A percentile compares a stretch with the other conserved stretches of the same genome.
Conservation (phyloP, 2,113 vertebrate species). For the Meriones unguiculatus region DNA sequence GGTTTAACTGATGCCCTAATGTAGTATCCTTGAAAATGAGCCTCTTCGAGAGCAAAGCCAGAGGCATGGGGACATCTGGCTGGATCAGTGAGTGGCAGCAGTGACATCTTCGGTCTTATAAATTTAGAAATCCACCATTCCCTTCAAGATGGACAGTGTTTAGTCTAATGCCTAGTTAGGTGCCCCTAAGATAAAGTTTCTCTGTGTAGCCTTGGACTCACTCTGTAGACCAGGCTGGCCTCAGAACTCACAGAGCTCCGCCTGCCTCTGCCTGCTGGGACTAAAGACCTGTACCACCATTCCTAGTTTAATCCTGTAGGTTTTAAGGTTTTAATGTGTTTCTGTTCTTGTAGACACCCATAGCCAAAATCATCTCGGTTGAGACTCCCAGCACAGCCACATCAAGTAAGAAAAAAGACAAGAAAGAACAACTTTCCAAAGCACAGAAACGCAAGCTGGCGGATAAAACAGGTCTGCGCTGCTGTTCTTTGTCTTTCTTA, state of each 20-base stretch:
- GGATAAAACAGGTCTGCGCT: conserved; percentile 93
- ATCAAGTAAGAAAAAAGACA: conserved; percentile 94
- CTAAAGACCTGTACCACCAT: too few species aligned
- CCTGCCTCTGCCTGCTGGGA: too few species aligned
- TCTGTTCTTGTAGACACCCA: conserved; percentile 87
- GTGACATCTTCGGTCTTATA: not conserved
- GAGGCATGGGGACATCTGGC: not conserved
- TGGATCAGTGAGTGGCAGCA: not conserved
- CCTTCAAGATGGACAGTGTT: not conserved
- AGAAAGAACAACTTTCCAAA: conserved; percentile 98
- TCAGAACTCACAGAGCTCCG: too few species aligned
- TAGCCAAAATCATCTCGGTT: conserved; percentile 86
- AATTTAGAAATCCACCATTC: not conserved
- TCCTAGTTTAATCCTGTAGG: not conserved
- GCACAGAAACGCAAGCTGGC: conserved; percentile 96
- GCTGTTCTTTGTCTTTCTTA: not conserved
- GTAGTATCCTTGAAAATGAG: not conserved
- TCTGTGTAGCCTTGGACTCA: too few species aligned
- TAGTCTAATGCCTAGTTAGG: not conserved
- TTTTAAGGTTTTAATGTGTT: not conserved
- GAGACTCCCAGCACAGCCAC: conserved; percentile 82
- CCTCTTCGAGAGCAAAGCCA: not conserved
- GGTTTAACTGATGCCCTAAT: not conserved
- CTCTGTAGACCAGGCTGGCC: too few species aligned
- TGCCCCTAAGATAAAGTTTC: too few species aligned